Base-by-base conservation (phyloP, 1,140 invertebrate species). In the Temnothorax curvispinosus region DNA sequence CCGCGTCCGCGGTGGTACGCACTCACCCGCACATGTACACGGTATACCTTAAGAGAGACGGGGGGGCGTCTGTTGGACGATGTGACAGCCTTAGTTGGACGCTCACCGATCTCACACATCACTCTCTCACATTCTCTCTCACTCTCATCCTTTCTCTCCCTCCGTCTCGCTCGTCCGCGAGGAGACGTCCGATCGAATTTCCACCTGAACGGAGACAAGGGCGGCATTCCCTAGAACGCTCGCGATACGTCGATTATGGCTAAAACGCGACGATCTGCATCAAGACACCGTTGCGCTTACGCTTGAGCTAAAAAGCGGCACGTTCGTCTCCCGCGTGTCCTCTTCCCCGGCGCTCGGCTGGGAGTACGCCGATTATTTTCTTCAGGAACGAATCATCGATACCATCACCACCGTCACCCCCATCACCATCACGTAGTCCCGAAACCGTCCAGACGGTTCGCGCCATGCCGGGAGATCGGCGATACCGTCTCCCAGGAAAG, bases 271-370 rank as follows among this genome's bases (percentile, higher is more conserved):
- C 82, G 58, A 77, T 9, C 18, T 58, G n/a, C n/a, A 38, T 27
- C 44, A 21, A 27, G 47, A 32, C 38, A 44, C 58, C 44, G 64
- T 85, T 80, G 72, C 88, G 82, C 65, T 85, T 60, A 74, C 44
- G 87, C 72, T 89, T 86, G 87, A 89, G 88, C 87, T 89, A 88
- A 80, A 81, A 76, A 89, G 80, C 81, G 81, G 64, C 38, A 76
- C 41, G 47, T 41, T 44, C 64, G 64, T 74, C 56, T 74, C 4
- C 67, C 56, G 58, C 62, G 72, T 50, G 47, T 47, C 11, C 38
- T 38, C 3, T 7, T 50, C 27, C 7, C 44, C 41, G 54, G n/a
- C 18, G 32, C 18, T 41, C 50, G 41, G 52, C 18, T 13, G 9
- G 18, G 13, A 44, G 44, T 74, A 27, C 58, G 85, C 62, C 47